Evolutionary conservation across 2,888 invertebrate genomes (phyloP), one percentile per base, ranked within the genome.

Genomic region (Pseudoips prasinana): DNA sequence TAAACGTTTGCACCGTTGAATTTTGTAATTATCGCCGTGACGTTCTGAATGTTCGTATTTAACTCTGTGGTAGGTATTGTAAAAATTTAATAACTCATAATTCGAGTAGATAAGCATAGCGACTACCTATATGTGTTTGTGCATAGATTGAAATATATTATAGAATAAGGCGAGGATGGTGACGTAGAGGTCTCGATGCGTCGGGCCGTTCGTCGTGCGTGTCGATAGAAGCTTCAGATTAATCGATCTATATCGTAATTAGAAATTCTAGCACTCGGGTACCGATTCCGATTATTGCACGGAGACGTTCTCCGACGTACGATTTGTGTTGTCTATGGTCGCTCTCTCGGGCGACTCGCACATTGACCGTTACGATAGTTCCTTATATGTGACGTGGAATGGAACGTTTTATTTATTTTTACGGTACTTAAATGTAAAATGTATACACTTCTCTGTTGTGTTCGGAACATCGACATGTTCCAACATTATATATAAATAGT

Each of bases 11-110:
- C 83, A 85, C 83, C 68, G 64, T 78, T 81, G 72, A 73, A 76
- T 82, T 84, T 85, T 87, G 85, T 87, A 85, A 86, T 82, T 82
- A 86, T 76, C 73, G 76, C 82, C 74, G 71, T 86, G 77, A 78
- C 70, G 66, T 83, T 87, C 85, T 85, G 82, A 71, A 85, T 87
- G 87, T 87, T 76, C 14, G 85, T 86, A 83, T 84, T 83, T 83
- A 83, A 83, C 74, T 80, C 72, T 73, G 75, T 82, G 80, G 82
- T 74, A 64, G 71, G 69, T 81, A 82, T 78, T 87, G 85, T 86
- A 86, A 77, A 85, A 77, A 79, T 67, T 69, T 73, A 74, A 73
- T 76, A 74, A 84, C 67, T 73, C 76, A 76, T 75, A 76, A 80
- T 77, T 82, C 59, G 70, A 76, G 80, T 85, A 83, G 84, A 64